A percentile compares a stretch with the other conserved stretches of the same genome.
These are phyloP conservation scores for Callitettix versicolor DNA, from an alignment of 1,140 invertebrate genomes.

Conservation along the genomic window DNA sequence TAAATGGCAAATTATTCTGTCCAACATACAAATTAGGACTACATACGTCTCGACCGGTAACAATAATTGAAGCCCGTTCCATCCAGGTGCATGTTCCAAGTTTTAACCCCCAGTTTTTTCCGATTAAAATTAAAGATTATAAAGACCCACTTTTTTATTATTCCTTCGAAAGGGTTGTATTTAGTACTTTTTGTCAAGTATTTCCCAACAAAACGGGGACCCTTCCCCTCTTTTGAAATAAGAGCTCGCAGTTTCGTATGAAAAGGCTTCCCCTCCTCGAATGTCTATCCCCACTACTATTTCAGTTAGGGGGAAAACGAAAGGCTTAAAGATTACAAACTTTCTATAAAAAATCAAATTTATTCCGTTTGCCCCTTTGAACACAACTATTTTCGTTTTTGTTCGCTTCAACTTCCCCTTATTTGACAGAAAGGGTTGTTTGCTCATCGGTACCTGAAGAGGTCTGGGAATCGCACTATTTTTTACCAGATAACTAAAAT, in stretches of 20 bases:
- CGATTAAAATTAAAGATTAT: slow-evolving; percentile 21
- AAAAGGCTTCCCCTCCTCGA: slow-evolving; percentile 12
- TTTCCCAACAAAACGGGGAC: slow-evolving; percentile 18
- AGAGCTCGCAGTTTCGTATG: slow-evolving; percentile 10
- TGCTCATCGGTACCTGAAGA: slow-evolving; percentile 8
- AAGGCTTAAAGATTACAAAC: slow-evolving; percentile 22
- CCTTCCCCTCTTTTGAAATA: slow-evolving; percentile 18
- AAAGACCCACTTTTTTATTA: slow-evolving; percentile 12
- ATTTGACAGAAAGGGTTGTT: slow-evolving; percentile 9
- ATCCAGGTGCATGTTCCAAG: not conserved
- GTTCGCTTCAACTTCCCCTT: not conserved
- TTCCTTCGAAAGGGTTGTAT: slow-evolving; percentile 18
- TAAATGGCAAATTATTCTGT: no score
- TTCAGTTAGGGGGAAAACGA: slow-evolving; percentile 13
- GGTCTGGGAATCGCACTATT: not conserved
- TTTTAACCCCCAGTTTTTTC: slow-evolving; percentile 3
- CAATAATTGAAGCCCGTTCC: not conserved
- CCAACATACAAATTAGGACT: no score
- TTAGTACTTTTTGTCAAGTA: slow-evolving; percentile 20
- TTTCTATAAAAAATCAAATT: slow-evolving; percentile 14
- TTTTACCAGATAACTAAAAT: slow-evolving; percentile 6
- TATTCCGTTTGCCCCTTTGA: slow-evolving; percentile 14
- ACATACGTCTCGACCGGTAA: no score
- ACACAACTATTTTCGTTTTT: not conserved
- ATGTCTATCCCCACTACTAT: not conserved